phyloP scores from a whole-genome alignment of 1,140 invertebrate genomes.

The Sitophilus oryzae region DNA sequence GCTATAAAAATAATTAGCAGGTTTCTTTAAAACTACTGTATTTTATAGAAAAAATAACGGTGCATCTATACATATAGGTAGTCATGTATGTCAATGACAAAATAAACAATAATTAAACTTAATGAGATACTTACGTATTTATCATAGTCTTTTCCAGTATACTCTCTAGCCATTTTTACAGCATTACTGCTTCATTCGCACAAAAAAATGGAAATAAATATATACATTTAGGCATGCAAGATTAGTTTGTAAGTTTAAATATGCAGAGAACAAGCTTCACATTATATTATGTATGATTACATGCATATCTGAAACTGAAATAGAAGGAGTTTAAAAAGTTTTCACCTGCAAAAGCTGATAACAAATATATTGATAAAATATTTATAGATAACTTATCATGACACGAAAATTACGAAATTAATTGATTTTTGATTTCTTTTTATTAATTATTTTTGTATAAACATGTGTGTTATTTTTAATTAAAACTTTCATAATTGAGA shows the following conservation, averaged over 20 bases:
- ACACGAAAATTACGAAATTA: neutral
- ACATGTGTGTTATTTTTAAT: neutral
- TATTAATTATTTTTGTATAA: neutral
- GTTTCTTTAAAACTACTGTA: neutral
- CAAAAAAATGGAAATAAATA: slow-evolving; percentile 7
- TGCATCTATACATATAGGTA: too few relatives aligned
- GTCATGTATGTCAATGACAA: too few relatives aligned
- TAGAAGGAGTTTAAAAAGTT: too few relatives aligned
- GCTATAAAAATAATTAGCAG: neutral
- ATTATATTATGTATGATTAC: slow-evolving; percentile 2
- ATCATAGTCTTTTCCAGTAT: slow-evolving; percentile 31
- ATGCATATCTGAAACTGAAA: slow-evolving; percentile 35
- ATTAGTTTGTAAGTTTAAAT: too few relatives aligned
- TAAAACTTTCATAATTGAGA: too few relatives aligned
- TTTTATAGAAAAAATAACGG: too few relatives aligned
- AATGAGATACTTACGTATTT: slow-evolving; percentile 35
- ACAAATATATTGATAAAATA: too few relatives aligned
- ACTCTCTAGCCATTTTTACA: slow-evolving; percentile 31
- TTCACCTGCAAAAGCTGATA: too few relatives aligned
- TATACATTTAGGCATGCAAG: slow-evolving; percentile 20
- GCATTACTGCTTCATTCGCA: neutral
- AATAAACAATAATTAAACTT: neutral
- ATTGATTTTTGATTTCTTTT: neutral
- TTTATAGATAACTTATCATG: slow-evolving; percentile 4
- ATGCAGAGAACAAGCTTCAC: too few relatives aligned